Conservation (phyloP, 2,797 vertebrate species). For the Phrynocephalus guinanensis region DNA sequence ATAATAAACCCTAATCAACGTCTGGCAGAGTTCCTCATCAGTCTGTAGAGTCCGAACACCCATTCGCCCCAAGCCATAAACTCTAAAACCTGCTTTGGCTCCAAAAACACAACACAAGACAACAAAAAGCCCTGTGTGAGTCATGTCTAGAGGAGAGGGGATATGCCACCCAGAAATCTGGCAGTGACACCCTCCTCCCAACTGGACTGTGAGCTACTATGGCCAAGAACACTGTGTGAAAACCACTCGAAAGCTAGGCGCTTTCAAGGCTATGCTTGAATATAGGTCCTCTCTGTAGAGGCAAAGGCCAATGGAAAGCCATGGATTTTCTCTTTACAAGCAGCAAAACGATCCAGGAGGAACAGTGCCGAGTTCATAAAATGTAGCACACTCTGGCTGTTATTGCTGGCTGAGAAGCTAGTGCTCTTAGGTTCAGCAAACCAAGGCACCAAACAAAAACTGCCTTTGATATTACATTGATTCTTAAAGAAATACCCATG, state of each 20-base stretch:
- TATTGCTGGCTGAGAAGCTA: constrained; percentile 41
- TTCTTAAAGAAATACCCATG: constrained; percentile 40
- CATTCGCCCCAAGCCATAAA: too few relatives aligned
- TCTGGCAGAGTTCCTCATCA: too few relatives aligned
- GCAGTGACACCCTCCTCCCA: too few relatives aligned
- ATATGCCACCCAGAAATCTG: too few relatives aligned
- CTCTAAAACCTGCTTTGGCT: too few relatives aligned
- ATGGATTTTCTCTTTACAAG: constrained; percentile 44
- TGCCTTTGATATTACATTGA: constrained; percentile 10
- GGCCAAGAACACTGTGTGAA: constrained; percentile 4
- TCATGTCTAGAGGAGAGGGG: too few relatives aligned
- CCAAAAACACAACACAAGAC: too few relatives aligned
- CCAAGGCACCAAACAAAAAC: not conserved
- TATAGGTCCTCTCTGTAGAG: constrained; percentile 58
- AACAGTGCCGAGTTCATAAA: constrained; percentile 16
- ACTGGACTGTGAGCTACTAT: too few relatives aligned
- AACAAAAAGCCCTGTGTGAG: too few relatives aligned
- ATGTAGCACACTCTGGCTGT: constrained; percentile 41
- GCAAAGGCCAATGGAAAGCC: constrained; percentile 46
- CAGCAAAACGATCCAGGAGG: constrained; percentile 42
- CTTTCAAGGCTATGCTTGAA: constrained; percentile 49
- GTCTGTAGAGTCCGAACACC: too few relatives aligned
- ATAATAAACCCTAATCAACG: too few relatives aligned
- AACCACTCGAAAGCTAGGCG: constrained; percentile 49
- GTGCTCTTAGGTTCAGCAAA: constrained; percentile 24